Percentiles rank a stretch among this genome's conserved stretches.
These are phyloP conservation scores for Smutsia temminckii DNA, from an alignment of 2,797 vertebrate genomes.

Conservation along the genomic window DNA sequence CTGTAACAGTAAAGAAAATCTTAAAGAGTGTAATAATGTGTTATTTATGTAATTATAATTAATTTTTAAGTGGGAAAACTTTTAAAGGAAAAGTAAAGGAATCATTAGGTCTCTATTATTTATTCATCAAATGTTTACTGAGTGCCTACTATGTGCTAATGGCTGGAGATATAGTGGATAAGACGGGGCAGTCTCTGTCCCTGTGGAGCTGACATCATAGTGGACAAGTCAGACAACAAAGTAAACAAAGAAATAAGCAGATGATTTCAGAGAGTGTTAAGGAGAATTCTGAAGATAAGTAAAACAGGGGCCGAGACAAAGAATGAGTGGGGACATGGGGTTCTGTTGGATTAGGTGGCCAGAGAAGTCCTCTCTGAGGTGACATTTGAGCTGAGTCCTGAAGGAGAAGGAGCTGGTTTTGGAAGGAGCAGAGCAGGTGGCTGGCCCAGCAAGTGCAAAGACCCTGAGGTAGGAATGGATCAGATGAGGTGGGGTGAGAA, in stretches of 20 bases:
- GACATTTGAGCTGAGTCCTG: neutral
- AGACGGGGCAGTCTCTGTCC: neutral
- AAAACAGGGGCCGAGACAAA: neutral
- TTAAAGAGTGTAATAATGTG: neutral
- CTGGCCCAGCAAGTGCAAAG: neutral
- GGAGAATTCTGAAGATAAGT: neutral
- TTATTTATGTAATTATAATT: slow-evolving; percentile 20
- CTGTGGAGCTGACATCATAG: neutral
- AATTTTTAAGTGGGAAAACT: slow-evolving; percentile 11
- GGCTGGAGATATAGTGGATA: neutral
- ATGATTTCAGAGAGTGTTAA: neutral
- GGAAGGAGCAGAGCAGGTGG: neutral
- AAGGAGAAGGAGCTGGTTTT: neutral
- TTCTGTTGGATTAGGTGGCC: neutral
- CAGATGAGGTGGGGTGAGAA: neutral
- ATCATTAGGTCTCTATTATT: neutral
- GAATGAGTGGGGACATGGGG: neutral
- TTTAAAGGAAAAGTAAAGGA: neutral
- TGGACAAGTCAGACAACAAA: neutral
- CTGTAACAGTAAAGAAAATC: neutral
- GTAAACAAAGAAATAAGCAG: neutral
- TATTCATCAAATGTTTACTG: neutral
- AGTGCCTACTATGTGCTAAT: neutral
- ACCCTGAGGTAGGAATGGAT: neutral
- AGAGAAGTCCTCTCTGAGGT: neutral